A percentile compares a stretch with the other conserved stretches of the same genome.
Conservation (phyloP, 92 coral and sea anemone species). For the Umimayanthus chanpuru region DNA sequence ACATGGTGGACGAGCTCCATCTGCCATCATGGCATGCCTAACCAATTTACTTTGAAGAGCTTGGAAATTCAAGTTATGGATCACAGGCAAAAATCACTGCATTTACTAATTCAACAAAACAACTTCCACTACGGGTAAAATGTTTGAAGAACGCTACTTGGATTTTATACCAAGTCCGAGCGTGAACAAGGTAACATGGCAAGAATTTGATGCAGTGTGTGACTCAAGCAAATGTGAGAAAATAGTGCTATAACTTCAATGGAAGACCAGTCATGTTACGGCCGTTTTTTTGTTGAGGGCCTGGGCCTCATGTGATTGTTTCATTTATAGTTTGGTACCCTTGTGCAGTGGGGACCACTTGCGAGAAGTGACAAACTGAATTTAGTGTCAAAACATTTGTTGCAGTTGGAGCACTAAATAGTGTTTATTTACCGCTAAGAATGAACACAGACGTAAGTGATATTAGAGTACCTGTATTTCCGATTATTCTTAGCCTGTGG, state of each 20-base stretch:
- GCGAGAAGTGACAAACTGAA: no score
- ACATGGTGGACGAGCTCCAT: constrained; percentile 14
- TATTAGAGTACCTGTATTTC: no score
- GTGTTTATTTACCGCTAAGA: no score
- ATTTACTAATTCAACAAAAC: neutral
- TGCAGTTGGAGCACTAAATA: no score
- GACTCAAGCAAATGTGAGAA: constrained; percentile 31
- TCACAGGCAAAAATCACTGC: neutral
- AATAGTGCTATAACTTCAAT: neutral
- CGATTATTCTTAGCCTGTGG: no score
- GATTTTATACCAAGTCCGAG: neutral
- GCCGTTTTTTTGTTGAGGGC: no score
- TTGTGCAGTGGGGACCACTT: no score
- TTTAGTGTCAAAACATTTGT: no score
- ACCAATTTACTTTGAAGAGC: neutral
- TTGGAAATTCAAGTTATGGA: neutral
- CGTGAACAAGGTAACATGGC: neutral
- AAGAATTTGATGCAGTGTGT: neutral
- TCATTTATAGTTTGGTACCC: no score
- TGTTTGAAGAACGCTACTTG: neutral
- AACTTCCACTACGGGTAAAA: neutral
- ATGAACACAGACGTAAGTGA: no score
- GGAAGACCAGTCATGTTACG: no score
- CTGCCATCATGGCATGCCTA: neutral
- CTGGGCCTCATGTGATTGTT: no score